Evolutionary conservation across 2,888 invertebrate genomes (phyloP).

Genomic region (Empis stercorea): DNA sequence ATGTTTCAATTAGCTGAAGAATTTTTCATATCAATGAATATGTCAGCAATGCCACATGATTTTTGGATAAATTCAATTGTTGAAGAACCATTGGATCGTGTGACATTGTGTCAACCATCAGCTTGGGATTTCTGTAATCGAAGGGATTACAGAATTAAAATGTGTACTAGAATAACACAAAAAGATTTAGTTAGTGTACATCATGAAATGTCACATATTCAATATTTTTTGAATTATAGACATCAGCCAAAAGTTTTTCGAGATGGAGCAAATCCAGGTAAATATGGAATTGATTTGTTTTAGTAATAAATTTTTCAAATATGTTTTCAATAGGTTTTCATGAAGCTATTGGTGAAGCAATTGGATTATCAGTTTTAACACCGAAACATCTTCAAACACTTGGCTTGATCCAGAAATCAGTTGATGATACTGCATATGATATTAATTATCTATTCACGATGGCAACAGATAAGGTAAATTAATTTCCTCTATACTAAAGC

Average conservation of each 20-base stretch:
- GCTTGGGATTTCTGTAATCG: slow-evolving; percentile 91
- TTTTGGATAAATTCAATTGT: slow-evolving; percentile 82
- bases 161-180: slow-evolving; percentile 76
- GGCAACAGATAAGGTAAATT: slow-evolving; percentile 67
- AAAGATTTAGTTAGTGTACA: slow-evolving; percentile 77
- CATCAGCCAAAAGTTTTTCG: slow-evolving; percentile 75
- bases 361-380: slow-evolving; percentile 72
- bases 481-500: neutral
- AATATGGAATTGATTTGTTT: slow-evolving; percentile 5
- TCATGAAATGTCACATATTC: slow-evolving; percentile 85
- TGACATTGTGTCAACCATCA: slow-evolving; percentile 76
- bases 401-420: slow-evolving; percentile 66
- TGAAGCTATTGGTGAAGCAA: slow-evolving; percentile 82
- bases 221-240: slow-evolving; percentile 76
- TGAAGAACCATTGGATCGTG: slow-evolving; percentile 60
- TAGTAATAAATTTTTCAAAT: neutral
- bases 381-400: slow-evolving; percentile 74
- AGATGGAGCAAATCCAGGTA: slow-evolving; percentile 87
- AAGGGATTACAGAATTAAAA: slow-evolving; percentile 74
- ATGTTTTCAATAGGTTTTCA: slow-evolving; percentile 58
- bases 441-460: slow-evolving; percentile 73
- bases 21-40: slow-evolving; percentile 80
- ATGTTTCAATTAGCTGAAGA: slow-evolving; percentile 83
- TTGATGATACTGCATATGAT: slow-evolving; percentile 69
- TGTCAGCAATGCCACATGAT: slow-evolving; percentile 71